Conservation (phyloP, 2,113 vertebrate genomes). For the Rattus rattus region DNA sequence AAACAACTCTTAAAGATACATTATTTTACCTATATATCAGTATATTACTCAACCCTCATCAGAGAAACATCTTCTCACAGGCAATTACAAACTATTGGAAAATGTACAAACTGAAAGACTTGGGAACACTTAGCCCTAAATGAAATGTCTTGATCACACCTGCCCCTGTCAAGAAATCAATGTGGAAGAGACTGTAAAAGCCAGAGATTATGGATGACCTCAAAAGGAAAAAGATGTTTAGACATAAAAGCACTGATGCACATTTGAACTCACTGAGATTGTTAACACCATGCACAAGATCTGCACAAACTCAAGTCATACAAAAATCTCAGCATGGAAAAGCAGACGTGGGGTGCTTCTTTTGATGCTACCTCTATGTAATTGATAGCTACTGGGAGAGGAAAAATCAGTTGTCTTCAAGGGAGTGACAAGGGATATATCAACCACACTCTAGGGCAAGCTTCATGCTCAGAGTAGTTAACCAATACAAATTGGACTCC, state of each 20-base stretch:
- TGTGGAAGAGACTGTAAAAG: neutral
- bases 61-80: neutral
- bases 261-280: neutral
- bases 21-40: neutral
- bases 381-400: neutral
- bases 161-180: neutral
- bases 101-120: neutral
- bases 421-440: neutral
- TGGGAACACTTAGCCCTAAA: neutral
- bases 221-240: neutral
- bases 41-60: neutral
- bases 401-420: neutral
- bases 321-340: neutral
- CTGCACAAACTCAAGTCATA: neutral
- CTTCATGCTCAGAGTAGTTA: neutral
- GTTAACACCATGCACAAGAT: neutral
- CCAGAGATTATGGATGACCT: neutral
- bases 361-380: neutral
- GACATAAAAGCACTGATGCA: neutral
- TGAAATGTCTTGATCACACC: neutral
- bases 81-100: neutral
- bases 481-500: neutral
- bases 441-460: neutral
- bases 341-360: neutral
- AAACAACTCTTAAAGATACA: neutral